These are phyloP conservation scores for Cirrhinus mrigala DNA, from an alignment of 2,797 vertebrate genomes.

Conservation along the genomic window DNA sequence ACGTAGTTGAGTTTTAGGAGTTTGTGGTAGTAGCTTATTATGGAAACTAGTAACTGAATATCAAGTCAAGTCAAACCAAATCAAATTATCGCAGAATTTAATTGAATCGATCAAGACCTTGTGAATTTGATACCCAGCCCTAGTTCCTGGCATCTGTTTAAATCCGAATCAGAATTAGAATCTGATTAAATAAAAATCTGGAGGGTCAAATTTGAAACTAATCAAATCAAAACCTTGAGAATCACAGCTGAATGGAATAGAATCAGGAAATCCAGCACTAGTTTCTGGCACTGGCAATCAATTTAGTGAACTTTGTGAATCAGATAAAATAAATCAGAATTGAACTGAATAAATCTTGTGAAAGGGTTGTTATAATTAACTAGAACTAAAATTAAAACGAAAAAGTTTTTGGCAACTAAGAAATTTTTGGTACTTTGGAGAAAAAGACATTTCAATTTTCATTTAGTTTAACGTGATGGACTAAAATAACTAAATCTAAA, in stretches of 20 bases:
- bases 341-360: background rate
- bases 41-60: conserved; percentile 10
- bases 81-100: background rate
- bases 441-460: background rate
- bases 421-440: too few species aligned
- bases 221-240: conserved; percentile 1
- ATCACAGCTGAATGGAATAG: background rate
- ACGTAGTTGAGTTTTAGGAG: background rate
- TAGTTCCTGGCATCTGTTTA: background rate
- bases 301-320: background rate
- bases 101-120: background rate
- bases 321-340: background rate
- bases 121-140: background rate
- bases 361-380: too few species aligned
- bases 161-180: background rate
- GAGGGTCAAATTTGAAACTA: background rate
- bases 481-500: background rate
- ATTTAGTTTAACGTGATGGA: background rate
- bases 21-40: background rate
- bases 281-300: background rate
- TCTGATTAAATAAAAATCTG: background rate
- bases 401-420: too few species aligned
- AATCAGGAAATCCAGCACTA: background rate
- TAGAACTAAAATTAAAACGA: too few species aligned
- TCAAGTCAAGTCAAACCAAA: background rate